Conservation (phyloP, 2,888 invertebrate genomes). For the Nipponacmea schrenckii region DNA sequence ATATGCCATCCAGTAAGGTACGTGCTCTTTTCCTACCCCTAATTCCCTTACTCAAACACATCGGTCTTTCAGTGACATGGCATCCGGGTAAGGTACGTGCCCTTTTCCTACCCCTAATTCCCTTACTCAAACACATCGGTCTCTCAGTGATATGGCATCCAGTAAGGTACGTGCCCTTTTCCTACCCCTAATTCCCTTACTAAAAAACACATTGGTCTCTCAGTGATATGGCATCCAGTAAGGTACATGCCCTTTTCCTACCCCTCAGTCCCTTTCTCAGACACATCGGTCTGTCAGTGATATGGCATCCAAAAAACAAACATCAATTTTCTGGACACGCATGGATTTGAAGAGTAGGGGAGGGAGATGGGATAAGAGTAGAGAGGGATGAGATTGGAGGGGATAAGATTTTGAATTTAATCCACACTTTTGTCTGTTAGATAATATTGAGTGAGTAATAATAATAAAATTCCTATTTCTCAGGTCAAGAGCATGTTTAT, state of each 20-base stretch:
- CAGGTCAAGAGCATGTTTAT: no score
- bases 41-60: constrained; percentile 84
- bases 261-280: constrained; percentile 72
- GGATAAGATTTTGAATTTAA: no score
- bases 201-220: constrained; percentile 99
- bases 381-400: no score
- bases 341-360: no score
- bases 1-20: constrained; percentile 99
- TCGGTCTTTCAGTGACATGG: constrained; percentile 81
- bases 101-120: not conserved
- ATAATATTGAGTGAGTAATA: no score
- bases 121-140: constrained; percentile 89
- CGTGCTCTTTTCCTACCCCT: constrained; percentile 42
- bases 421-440: no score
- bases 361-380: no score
- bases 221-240: constrained; percentile 99
- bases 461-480: no score
- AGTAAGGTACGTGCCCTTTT: constrained; percentile 83
- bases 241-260: constrained; percentile 76
- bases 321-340: no score
- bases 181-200: no score
- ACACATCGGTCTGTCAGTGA: constrained; percentile 84
- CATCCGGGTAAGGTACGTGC: constrained; percentile 92
- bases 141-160: constrained; percentile 99
- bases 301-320: constrained; percentile 96